Base-by-base conservation (phyloP, 2,113 vertebrate genomes). In the Galeopterus variegatus region DNA sequence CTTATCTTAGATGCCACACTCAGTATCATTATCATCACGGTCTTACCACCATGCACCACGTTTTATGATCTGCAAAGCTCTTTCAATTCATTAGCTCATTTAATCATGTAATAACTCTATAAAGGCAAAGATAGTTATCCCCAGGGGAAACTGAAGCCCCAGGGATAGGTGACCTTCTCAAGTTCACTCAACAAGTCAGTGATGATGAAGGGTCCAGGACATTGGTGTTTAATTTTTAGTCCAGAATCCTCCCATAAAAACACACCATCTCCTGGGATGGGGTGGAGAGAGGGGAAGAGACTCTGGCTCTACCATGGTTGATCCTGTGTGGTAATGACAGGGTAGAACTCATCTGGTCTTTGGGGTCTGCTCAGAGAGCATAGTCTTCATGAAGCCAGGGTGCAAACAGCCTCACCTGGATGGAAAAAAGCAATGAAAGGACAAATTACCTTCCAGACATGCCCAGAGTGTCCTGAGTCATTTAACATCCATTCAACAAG, bases 81-180 rank as follows among this genome's bases (percentile, higher is more conserved):
- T 96, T 82, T 60, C 41, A 54, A 50, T 69, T 84, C 24, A 90
- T 94, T 64, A 80, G 76, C 33, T 93, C 45, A 24, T 86, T 96
- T 90, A 81, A 92, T 62, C 62, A 91, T 85, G 45, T n/a, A 72
- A 48, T 80, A 54, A 77, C 14, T 56, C 48, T 62, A 21, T 76
- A 88, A 84, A 26, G 52, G 52, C 56, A 86, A 33, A 94, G n/a
- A 73, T 69, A 67, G 70, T 76, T 54, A 75, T 69, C n/a, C 21
- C 13, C 18, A 56, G 31, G 79, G 60, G 24, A 75, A 90, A 81
- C 72, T 62, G 72, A 85, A 41, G 8, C 36, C 45, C 36, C 76
- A 72, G 80, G 31, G 58, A 24, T 83, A 93, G n/a, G 23, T 81
- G 84, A 72, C 14, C 36, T 77, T 90, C 62, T 54, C n/a, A 87